A percentile compares a stretch with the other conserved stretches of the same genome.
phyloP scores from a whole-genome alignment of 2,797 vertebrate genomes.

The Thripadectes ignobilis region DNA sequence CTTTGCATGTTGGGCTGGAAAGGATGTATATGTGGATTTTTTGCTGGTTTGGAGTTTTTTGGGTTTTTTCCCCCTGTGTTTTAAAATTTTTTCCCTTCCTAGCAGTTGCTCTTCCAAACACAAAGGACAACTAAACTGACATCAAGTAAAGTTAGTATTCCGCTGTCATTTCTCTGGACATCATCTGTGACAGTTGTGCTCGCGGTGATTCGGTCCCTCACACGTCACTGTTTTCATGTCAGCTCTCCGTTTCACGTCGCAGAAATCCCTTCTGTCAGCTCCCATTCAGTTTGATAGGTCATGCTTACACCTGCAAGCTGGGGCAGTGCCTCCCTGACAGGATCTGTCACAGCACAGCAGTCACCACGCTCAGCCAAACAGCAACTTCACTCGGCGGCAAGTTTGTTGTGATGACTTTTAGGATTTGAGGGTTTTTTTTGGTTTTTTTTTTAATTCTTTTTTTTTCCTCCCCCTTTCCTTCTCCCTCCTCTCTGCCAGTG shows the following conservation, averaged over 20 bases:
- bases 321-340: conserved; percentile 65
- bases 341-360: conserved; percentile 70
- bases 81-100: neutral
- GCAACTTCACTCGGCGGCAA: conserved; percentile 43
- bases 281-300: conserved; percentile 75
- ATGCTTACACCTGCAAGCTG: conserved; percentile 73
- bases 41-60: accelerated
- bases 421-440: neutral
- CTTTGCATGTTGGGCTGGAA: neutral
- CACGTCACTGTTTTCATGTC: conserved; percentile 73
- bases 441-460: too few species aligned
- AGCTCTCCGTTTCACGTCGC: conserved; percentile 58
- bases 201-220: conserved; percentile 58
- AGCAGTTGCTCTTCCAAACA: conserved; percentile 42
- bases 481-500: neutral
- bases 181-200: conserved; percentile 72
- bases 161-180: conserved; percentile 69
- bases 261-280: conserved; percentile 78
- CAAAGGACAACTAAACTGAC: conserved; percentile 71
- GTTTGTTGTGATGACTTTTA: conserved; percentile 58
- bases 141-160: conserved; percentile 69
- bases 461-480: accelerated
- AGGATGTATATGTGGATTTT: neutral
- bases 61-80: neutral
- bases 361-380: conserved; percentile 62